Conservation (phyloP, 2,113 vertebrate genomes). For the Perccottus glenii region DNA sequence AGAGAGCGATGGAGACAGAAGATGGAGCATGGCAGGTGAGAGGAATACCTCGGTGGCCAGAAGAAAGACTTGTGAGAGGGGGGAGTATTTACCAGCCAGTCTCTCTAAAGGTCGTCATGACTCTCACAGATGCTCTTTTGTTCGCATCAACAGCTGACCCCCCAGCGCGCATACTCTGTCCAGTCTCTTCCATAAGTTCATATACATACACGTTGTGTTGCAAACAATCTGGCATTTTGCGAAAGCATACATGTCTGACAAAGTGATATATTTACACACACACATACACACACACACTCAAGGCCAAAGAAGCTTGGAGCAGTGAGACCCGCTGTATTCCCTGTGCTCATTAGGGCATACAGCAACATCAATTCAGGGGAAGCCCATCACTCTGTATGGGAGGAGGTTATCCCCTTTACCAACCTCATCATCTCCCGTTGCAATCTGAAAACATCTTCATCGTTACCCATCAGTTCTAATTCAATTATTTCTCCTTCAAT, state of each 20-base stretch:
- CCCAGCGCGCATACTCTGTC: background rate
- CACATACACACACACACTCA: background rate
- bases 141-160: slow-evolving; percentile 40
- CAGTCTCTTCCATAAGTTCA: slow-evolving; percentile 1
- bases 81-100: slow-evolving; percentile 27
- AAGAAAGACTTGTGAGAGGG: background rate
- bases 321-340: slow-evolving; percentile 52
- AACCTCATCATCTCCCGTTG: slow-evolving; percentile 26
- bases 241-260: slow-evolving; percentile 18
- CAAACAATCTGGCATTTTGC: background rate
- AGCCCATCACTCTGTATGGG: slow-evolving; percentile 37
- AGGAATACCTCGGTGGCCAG: background rate
- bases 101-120: slow-evolving; percentile 44
- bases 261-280: slow-evolving; percentile 20
- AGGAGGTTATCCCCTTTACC: slow-evolving; percentile 24
- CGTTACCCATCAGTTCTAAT: slow-evolving; percentile 12
- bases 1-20: slow-evolving; percentile 3
- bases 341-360: slow-evolving; percentile 67
- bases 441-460: slow-evolving; percentile 34
- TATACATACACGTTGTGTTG: background rate
- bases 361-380: slow-evolving; percentile 66
- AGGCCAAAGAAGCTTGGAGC: slow-evolving; percentile 56
- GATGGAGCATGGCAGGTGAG: background rate
- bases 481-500: background rate
- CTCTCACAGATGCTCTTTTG: slow-evolving; percentile 50